Percentiles rank a stretch among this genome's conserved stretches.
These are phyloP conservation scores for Aphelinus certus DNA, from an alignment of 1,140 invertebrate species.

Conservation along the genomic window DNA sequence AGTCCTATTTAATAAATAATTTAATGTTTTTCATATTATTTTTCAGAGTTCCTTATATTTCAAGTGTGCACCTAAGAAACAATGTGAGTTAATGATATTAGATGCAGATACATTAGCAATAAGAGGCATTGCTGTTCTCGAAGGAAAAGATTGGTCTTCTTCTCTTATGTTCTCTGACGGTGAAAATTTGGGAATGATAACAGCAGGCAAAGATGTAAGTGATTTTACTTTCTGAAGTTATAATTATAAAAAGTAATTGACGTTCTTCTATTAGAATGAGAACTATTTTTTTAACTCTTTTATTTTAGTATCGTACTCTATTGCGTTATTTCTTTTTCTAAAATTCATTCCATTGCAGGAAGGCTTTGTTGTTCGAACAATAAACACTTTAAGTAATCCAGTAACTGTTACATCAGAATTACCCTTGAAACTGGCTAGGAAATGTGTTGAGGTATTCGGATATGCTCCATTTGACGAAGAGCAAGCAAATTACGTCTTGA, in stretches of 20 bases:
- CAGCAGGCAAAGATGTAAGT: conserved; percentile 81
- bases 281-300: too few species aligned
- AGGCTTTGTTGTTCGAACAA: conserved; percentile 82
- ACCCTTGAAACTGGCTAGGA: conserved; percentile 81
- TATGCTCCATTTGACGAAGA: conserved; percentile 77
- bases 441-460: conserved; percentile 82
- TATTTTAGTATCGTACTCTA: too few species aligned
- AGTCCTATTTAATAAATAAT: conserved; percentile 23
- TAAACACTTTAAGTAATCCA: conserved; percentile 74
- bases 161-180: conserved; percentile 87
- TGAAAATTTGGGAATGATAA: conserved; percentile 82
- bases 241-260: too few species aligned
- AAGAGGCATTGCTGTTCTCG: conserved; percentile 70
- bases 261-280: too few species aligned
- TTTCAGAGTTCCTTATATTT: conserved; percentile 70
- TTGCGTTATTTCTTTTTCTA: too few species aligned
- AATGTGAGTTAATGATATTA: conserved; percentile 72
- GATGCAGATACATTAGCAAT: conserved; percentile 70
- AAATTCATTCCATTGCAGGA: conserved; percentile 68
- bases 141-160: conserved; percentile 71
- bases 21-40: conserved; percentile 29
- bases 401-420: conserved; percentile 73
- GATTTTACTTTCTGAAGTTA: conserved; percentile 30
- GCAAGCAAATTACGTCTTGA: conserved; percentile 62
- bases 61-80: conserved; percentile 66